Evolutionary conservation across 2,888 invertebrate species (phyloP).

Genomic region (Sinotaia quadrata): DNA sequence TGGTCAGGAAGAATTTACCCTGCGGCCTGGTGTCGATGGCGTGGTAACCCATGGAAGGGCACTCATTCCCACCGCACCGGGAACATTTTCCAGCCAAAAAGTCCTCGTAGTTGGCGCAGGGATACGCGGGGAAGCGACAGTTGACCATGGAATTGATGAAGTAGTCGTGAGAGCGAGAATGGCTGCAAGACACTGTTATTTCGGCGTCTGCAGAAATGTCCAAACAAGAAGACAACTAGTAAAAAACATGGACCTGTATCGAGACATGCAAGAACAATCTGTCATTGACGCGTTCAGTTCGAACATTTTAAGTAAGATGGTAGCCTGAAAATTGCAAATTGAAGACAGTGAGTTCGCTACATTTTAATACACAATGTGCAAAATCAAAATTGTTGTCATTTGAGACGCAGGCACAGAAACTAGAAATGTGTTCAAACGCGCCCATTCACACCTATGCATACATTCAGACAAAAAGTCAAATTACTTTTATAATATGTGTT

Average conservation of each 20-base stretch:
- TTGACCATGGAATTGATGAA: slow-evolving; percentile 43
- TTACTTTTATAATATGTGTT: too few species aligned
- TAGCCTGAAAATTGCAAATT: too few species aligned
- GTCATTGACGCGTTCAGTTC: not conserved
- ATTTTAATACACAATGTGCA: too few species aligned
- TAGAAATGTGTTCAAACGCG: too few species aligned
- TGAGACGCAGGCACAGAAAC: too few species aligned
- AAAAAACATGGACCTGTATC: not conserved
- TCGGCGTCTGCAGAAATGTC: slow-evolving; percentile 39
- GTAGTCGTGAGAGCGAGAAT: slow-evolving; percentile 43
- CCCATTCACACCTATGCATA: too few species aligned
- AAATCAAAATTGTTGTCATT: too few species aligned
- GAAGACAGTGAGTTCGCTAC: too few species aligned
- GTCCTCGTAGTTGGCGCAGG: slow-evolving; percentile 37
- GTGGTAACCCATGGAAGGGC: slow-evolving; percentile 46
- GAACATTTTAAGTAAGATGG: not conserved
- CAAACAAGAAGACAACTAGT: not conserved
- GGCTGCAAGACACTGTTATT: slow-evolving; percentile 44
- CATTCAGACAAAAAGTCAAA: too few species aligned
- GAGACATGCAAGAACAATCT: slow-evolving; percentile 16
- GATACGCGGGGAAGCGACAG: slow-evolving; percentile 40
- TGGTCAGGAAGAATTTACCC: slow-evolving; percentile 43
- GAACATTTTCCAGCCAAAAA: slow-evolving; percentile 38
- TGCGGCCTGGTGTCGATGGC: slow-evolving; percentile 26
- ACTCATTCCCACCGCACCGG: slow-evolving; percentile 30